phyloP scores from a whole-genome alignment of 1,140 invertebrate species.

The Drosophila tropicalis region DNA sequence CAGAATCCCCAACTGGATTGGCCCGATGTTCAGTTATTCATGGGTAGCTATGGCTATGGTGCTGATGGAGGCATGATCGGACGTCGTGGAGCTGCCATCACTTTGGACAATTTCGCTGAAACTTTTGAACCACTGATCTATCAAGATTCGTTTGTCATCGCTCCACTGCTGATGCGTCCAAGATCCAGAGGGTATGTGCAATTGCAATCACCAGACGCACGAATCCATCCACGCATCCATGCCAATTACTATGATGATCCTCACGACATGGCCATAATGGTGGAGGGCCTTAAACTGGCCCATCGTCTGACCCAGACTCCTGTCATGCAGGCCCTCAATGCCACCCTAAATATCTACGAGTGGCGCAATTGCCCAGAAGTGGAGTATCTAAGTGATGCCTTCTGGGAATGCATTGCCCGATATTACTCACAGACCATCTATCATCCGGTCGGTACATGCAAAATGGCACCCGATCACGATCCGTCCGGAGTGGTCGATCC shows the following conservation, averaged over 20 bases:
- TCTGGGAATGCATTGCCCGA: slow-evolving; percentile 88
- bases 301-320: slow-evolving; percentile 86
- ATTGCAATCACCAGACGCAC: slow-evolving; percentile 87
- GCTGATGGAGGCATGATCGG: slow-evolving; percentile 90
- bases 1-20: slow-evolving; percentile 86
- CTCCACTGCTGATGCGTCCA: slow-evolving; percentile 88
- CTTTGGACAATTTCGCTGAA: slow-evolving; percentile 87
- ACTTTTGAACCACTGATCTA: slow-evolving; percentile 88
- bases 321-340: slow-evolving; percentile 87
- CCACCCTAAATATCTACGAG: slow-evolving; percentile 86
- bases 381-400: slow-evolving; percentile 84
- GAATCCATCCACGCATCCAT: slow-evolving; percentile 89
- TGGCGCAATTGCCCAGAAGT: slow-evolving; percentile 86
- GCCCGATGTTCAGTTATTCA: slow-evolving; percentile 91
- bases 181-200: slow-evolving; percentile 88
- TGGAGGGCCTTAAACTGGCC: slow-evolving; percentile 89
- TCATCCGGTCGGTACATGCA: slow-evolving; percentile 87
- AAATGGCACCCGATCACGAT: slow-evolving; percentile 87
- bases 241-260: slow-evolving; percentile 91
- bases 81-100: slow-evolving; percentile 87
- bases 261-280: slow-evolving; percentile 88
- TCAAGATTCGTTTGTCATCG: slow-evolving; percentile 87
- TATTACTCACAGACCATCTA: slow-evolving; percentile 88
- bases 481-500: slow-evolving; percentile 86
- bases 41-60: slow-evolving; percentile 88